These are phyloP conservation scores for Brotula barbata DNA, from an alignment of 2,797 vertebrate genomes.

Conservation along the genomic window DNA sequence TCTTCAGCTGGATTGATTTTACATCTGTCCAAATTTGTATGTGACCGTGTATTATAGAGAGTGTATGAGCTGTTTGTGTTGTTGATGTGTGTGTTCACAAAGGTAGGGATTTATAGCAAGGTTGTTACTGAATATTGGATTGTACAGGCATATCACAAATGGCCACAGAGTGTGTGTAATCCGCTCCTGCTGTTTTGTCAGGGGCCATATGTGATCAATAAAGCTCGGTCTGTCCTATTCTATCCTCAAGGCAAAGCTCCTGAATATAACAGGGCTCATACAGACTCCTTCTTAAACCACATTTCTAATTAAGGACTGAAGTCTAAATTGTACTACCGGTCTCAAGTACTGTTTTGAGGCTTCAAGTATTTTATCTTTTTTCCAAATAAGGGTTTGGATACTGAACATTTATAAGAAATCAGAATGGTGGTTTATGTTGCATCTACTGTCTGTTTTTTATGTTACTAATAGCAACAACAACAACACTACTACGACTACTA, in stretches of 20 bases:
- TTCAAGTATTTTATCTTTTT: no score
- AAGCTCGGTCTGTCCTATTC: constrained; percentile 41
- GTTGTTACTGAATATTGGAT: no score
- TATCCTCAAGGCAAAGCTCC: constrained; percentile 49
- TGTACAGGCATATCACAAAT: no score
- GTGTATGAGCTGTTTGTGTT: neutral
- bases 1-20: constrained; percentile 27
- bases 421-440: no score
- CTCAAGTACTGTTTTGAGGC: no score
- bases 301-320: constrained; percentile 65
- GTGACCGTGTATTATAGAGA: neutral
- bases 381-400: no score
- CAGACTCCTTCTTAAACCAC: constrained; percentile 57
- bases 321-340: no score
- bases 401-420: no score
- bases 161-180: constrained; percentile 16
- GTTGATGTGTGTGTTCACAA: neutral
- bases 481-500: no score
- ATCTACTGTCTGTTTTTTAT: no score
- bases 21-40: constrained; percentile 2
- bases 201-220: constrained; percentile 54
- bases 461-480: no score
- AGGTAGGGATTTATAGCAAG: no score
- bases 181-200: constrained; percentile 17
- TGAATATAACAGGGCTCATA: constrained; percentile 50